phyloP scores from a whole-genome alignment of 2,888 invertebrate genomes.

The Plagodis pulveraria region DNA sequence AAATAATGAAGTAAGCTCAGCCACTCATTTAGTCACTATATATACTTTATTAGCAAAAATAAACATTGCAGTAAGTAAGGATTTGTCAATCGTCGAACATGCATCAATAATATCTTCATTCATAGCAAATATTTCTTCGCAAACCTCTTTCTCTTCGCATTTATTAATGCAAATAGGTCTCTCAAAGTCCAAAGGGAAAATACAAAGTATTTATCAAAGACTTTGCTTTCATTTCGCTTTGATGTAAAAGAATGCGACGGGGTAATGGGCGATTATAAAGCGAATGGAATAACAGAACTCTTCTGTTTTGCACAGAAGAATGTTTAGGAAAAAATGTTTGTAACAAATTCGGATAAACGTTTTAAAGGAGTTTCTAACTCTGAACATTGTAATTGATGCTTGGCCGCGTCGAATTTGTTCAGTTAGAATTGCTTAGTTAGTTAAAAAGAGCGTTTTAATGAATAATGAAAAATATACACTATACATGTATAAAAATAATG shows the following conservation, averaged over 20 bases:
- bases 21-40: no score
- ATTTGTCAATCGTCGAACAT: background rate
- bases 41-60: background rate
- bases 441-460: no score
- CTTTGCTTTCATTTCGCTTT: conserved; percentile 37
- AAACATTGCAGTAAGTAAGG: background rate
- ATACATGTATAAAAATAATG: no score
- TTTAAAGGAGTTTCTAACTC: background rate
- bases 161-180: conserved; percentile 20
- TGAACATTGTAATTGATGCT: background rate
- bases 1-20: no score
- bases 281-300: conserved; percentile 27
- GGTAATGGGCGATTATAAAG: conserved; percentile 35
- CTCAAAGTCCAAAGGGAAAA: conserved; percentile 32
- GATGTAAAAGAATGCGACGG: conserved; percentile 37
- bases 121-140: background rate
- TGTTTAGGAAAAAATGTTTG: conserved; percentile 27
- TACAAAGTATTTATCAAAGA: conserved; percentile 41
- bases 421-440: no score
- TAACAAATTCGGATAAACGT: conserved; percentile 12
- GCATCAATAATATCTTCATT: background rate
- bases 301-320: conserved; percentile 27
- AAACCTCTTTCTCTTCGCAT: conserved; percentile 1
- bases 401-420: background rate
- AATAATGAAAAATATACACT: no score